A percentile compares a stretch with the other conserved stretches of the same genome.
Evolutionary conservation across 2,797 vertebrate species (phyloP).

Genomic region (Acipenser oxyrinchus): DNA sequence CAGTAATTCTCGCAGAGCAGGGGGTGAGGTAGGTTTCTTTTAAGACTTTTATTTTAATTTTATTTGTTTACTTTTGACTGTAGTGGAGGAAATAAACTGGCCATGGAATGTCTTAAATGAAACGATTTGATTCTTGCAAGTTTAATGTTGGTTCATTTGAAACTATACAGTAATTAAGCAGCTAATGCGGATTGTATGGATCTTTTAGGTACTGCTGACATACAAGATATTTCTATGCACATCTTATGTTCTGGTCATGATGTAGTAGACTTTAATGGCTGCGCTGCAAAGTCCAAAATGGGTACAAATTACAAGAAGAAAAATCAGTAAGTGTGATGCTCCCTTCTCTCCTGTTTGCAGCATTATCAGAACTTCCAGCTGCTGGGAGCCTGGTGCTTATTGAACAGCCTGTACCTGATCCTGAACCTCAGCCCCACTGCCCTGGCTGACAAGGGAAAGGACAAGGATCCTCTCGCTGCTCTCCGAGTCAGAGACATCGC

Average conservation of each 20-base stretch:
- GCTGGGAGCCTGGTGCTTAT: conserved; percentile 92
- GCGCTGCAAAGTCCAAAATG: no score
- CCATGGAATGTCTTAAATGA: no score
- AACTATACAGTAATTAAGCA: background rate
- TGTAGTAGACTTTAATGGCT: no score
- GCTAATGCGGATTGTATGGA: no score
- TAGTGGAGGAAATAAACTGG: no score
- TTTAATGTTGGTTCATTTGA: background rate
- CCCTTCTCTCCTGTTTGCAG: conserved; percentile 42
- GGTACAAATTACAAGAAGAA: no score
- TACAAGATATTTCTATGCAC: no score
- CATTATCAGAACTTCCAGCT: conserved; percentile 98
- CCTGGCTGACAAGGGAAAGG: conserved; percentile 95
- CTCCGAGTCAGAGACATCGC: conserved; percentile 90
- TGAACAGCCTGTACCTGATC: conserved; percentile 97
- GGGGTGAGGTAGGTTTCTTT: conserved; percentile 77
- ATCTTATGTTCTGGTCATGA: no score
- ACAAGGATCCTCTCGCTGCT: conserved; percentile 93
- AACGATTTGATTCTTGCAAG: no score
- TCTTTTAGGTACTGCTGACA: no score
- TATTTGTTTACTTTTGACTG: background rate
- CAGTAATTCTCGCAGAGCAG: conserved; percentile 87
- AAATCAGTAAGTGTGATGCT: background rate
- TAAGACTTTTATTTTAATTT: background rate
- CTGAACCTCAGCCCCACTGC: conserved; percentile 92